Evolutionary conservation across 2,113 vertebrate species (phyloP).

Genomic region (Melanotaenia duboulayi): DNA sequence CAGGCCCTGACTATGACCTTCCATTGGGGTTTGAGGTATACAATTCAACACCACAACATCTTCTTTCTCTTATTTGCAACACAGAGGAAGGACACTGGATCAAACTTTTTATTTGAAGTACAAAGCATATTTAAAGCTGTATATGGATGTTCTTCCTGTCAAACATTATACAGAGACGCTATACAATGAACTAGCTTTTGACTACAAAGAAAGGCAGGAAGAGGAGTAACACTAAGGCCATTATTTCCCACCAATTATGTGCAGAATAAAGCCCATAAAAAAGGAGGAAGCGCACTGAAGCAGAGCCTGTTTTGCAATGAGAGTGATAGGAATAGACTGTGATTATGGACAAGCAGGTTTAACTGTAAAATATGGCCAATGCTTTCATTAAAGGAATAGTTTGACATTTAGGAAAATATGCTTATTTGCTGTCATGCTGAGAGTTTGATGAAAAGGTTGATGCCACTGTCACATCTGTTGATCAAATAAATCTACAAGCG

Average conservation of each 20-base stretch:
- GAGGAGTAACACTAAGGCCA: slow-evolving; percentile 20
- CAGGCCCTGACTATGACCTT: slow-evolving; percentile 60
- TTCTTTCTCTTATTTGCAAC: slow-evolving; percentile 39
- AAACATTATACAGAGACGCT: slow-evolving; percentile 24
- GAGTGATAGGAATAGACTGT: background rate
- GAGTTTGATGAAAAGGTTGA: slow-evolving; percentile 10
- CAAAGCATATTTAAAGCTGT: slow-evolving; percentile 45
- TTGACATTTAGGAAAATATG: slow-evolving; percentile 9
- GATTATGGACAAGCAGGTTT: background rate
- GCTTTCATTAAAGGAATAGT: slow-evolving; percentile 3
- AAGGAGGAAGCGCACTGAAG: background rate
- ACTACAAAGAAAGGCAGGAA: slow-evolving; percentile 50
- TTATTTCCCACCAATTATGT: slow-evolving; percentile 35
- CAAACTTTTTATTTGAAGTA: slow-evolving; percentile 38
- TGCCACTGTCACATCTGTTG: background rate
- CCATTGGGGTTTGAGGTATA: slow-evolving; percentile 37
- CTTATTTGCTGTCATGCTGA: slow-evolving; percentile 2
- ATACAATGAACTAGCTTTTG: slow-evolving; percentile 24
- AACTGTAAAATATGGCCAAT: background rate
- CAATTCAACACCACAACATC: slow-evolving; percentile 37
- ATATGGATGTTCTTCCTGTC: slow-evolving; percentile 47
- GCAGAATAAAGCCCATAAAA: slow-evolving; percentile 23
- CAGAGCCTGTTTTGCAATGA: background rate
- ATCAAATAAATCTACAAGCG: slow-evolving; percentile 1
- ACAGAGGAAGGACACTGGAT: slow-evolving; percentile 43